Evolutionary conservation across 2,797 vertebrate species (phyloP).

Genomic region (Clarias fuscus): DNA sequence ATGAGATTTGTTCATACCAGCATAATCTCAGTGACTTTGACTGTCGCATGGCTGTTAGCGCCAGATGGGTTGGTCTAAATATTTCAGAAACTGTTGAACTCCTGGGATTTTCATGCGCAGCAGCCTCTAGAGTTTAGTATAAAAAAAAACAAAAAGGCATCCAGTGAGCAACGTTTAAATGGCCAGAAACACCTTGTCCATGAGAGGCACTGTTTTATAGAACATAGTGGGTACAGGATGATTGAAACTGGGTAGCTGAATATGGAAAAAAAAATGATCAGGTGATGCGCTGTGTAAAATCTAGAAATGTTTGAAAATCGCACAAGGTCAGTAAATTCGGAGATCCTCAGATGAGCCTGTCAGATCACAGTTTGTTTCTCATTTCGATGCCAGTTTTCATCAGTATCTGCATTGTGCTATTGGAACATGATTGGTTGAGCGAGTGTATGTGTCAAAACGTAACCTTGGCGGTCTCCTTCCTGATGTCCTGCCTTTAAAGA

Average conservation of each 20-base stretch:
- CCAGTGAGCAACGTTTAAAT: not conserved
- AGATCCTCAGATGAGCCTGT: not conserved
- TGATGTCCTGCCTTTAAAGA: not conserved
- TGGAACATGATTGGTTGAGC: not conserved
- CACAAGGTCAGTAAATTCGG: not conserved
- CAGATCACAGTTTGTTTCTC: not conserved
- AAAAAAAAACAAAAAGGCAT: not conserved
- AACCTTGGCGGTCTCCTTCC: not conserved
- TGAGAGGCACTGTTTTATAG: not conserved
- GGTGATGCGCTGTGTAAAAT: not conserved
- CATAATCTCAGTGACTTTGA: not conserved
- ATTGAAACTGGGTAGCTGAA: not conserved
- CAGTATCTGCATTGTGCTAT: not conserved
- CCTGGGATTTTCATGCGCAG: not conserved
- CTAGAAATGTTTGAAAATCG: not conserved
- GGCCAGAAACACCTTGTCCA: not conserved
- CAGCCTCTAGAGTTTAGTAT: not conserved
- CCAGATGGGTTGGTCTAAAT: not conserved
- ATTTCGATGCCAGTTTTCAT: not conserved
- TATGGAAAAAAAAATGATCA: not conserved
- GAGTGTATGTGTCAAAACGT: not conserved
- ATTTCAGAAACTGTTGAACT: not conserved
- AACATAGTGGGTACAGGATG: not conserved
- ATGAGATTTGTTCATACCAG: not conserved
- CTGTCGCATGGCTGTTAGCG: not conserved